Percentiles rank a stretch among this genome's conserved stretches.
phyloP scores from a whole-genome alignment of 2,888 invertebrate species.

The Noctua fimbriata region DNA sequence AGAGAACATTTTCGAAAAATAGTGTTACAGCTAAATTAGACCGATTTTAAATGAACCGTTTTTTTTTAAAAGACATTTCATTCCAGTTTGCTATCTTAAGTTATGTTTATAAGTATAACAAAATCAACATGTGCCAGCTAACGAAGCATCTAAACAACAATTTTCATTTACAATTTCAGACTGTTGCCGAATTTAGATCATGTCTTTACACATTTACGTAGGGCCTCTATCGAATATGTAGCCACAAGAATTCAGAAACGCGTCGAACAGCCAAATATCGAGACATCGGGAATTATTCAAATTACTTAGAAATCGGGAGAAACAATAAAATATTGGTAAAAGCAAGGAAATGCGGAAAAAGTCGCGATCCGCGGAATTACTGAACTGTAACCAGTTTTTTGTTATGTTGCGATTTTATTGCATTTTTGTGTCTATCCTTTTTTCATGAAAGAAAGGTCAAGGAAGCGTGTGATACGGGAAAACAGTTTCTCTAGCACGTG shows the following conservation, averaged over 20 bases:
- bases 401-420: conserved; percentile 20
- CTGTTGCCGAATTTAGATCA: neutral
- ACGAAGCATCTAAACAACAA: conserved; percentile 21
- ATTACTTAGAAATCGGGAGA: conserved; percentile 23
- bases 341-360: conserved; percentile 35
- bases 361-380: neutral
- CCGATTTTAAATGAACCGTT: too few species aligned
- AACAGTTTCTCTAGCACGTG: neutral
- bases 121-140: neutral
- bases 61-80: too few species aligned
- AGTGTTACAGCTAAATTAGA: too few species aligned
- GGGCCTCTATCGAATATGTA: neutral
- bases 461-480: neutral
- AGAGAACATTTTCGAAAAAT: too few species aligned
- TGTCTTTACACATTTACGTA: conserved; percentile 10
- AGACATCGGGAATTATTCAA: conserved; percentile 52
- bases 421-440: conserved; percentile 8
- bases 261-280: conserved; percentile 13
- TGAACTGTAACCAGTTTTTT: neutral
- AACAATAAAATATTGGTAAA: conserved; percentile 28
- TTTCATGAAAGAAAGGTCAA: conserved; percentile 1
- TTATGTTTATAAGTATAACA: neutral
- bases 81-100: neutral
- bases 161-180: conserved; percentile 14
- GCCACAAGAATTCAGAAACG: conserved; percentile 28